Evolutionary conservation across 1,140 invertebrate species (phyloP), one percentile per base, ranked within the genome.

Genomic region (Patella vulgata): DNA sequence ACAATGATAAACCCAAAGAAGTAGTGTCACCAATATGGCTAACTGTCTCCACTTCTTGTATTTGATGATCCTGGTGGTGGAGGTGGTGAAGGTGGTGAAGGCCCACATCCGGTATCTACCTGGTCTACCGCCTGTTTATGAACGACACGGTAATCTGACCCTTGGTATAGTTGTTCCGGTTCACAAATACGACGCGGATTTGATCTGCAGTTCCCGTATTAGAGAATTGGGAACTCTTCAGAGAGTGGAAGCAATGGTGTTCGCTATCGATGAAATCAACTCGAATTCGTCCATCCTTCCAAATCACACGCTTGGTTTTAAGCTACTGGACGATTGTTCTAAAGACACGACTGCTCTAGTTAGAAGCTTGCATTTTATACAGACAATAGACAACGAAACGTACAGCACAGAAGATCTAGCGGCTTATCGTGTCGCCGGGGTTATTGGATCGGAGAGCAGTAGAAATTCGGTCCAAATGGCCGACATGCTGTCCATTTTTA

Each of bases 191-290:
- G 33, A 59, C 40, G 19, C 17, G 8, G 11, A 23, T 14, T 11
- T 8, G 0, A 31, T 65, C 2, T 65, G 63, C 23, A 52, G 56
- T 14, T 9, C 30, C 9, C 25, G 11, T 4, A 36, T 55, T 8
- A n/a, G 51, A 23, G 51, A 59, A 44, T n/a, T 65, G 28, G 63
- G 56, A 40, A 91, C 91, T 14, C 87, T 93, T 5, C 74, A 93
- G 75, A 86, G 91, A 12, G 79, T 92, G 40, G 91, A 93, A 80
- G 91, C 91, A 1, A 92, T 93, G 90, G 85, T 92, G 0, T 92
- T 89, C 78, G 90, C 91, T 1, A 80, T 92, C 8, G 90, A 92
- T 69, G 83, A 87, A 46, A 91, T 93, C 62, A 93, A 92, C 75
- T 80, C 78, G 1, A 85, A 90, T 57, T 73, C 80, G 1, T 79